Conservation (phyloP, 2,888 invertebrate genomes). For the Neoitamus cyanurus region DNA sequence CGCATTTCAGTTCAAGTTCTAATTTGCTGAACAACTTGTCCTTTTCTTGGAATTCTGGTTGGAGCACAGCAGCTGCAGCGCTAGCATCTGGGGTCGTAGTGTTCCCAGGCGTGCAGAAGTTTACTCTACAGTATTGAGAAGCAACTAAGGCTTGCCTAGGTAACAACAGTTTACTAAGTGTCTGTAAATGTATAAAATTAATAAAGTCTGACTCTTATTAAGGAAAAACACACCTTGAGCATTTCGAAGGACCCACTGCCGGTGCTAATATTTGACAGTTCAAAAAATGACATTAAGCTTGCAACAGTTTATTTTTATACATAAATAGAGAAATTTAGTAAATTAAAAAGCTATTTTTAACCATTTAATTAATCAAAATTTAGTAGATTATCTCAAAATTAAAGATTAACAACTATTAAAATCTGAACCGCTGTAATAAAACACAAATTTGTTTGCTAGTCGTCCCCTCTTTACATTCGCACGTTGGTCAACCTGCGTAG, state of each 20-base stretch:
- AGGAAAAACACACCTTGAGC: background rate
- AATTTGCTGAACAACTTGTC: slow-evolving; percentile 86
- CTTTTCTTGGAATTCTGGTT: background rate
- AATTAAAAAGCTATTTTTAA: too few species aligned
- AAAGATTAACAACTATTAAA: too few species aligned
- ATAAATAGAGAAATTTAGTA: too few species aligned
- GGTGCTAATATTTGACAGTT: background rate
- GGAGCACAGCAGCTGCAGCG: background rate
- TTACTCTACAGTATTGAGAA: background rate
- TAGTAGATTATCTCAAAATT: too few species aligned
- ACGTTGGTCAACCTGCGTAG: background rate
- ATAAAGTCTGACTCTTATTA: background rate
- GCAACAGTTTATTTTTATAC: background rate
- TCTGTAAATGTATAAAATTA: background rate
- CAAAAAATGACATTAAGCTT: background rate
- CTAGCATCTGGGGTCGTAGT: background rate
- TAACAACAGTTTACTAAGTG: background rate
- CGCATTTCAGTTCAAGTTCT: slow-evolving; percentile 86
- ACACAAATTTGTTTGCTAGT: background rate
- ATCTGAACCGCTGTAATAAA: slow-evolving; percentile 13
- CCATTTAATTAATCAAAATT: too few species aligned
- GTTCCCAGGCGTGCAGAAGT: background rate
- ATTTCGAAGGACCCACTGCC: background rate
- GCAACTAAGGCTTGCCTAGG: background rate
- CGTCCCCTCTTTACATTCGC: background rate